Percentiles rank a stretch among this genome's conserved stretches.
Conservation (phyloP, 2,797 vertebrate genomes). For the Acrossocheilus fasciatus region DNA sequence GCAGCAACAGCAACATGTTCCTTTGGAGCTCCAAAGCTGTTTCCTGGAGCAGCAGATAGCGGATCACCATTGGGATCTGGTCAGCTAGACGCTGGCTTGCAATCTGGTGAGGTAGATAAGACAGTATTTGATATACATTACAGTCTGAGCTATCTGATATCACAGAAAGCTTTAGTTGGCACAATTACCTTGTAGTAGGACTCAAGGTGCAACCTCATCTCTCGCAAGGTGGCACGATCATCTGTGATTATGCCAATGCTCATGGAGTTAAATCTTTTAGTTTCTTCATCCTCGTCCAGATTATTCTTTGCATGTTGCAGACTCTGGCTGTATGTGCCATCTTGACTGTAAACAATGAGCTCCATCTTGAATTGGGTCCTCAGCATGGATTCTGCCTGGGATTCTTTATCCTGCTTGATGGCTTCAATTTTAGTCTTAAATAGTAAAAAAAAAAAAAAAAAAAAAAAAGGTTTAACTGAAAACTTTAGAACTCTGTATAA, state of each 20-base stretch:
- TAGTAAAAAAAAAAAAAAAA: not conserved
- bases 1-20: slow-evolving; percentile 82
- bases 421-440: slow-evolving; percentile 80
- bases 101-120: slow-evolving; percentile 72
- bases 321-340: slow-evolving; percentile 73
- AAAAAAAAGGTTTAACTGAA: slow-evolving; percentile 3
- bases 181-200: slow-evolving; percentile 83
- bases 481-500: not conserved
- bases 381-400: slow-evolving; percentile 72
- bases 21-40: slow-evolving; percentile 74
- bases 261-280: accelerated
- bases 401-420: slow-evolving; percentile 74
- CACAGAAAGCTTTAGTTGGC: not conserved
- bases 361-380: slow-evolving; percentile 89
- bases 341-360: slow-evolving; percentile 86
- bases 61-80: slow-evolving; percentile 87
- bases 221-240: slow-evolving; percentile 61
- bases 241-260: not conserved
- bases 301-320: slow-evolving; percentile 52
- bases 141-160: not conserved
- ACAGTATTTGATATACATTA: not conserved
- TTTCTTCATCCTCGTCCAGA: slow-evolving; percentile 33
- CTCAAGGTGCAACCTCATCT: slow-evolving; percentile 78
- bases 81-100: slow-evolving; percentile 79
- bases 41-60: slow-evolving; percentile 80